Conservation (phyloP, 2,888 invertebrate genomes). For the Phengaris arion region DNA sequence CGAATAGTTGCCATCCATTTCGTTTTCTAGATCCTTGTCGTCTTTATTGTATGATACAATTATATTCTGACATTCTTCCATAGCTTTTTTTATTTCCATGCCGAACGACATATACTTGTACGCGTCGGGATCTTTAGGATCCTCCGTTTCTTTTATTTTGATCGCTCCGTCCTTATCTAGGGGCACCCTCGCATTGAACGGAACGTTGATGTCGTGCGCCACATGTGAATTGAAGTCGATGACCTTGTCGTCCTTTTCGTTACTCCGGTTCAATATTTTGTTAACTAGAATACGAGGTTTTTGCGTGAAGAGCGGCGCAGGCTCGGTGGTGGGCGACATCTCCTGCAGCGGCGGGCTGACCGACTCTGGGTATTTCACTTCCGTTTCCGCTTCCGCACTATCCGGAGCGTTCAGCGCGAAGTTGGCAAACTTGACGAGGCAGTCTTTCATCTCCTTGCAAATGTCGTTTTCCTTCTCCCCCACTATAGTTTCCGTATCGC, state of each 20-base stretch:
- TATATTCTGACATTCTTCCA: constrained; percentile 73
- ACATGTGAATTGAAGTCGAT: constrained; percentile 50
- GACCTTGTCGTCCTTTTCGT: constrained; percentile 44
- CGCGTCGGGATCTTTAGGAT: constrained; percentile 56
- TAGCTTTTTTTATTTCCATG: constrained; percentile 69
- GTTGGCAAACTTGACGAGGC: constrained; percentile 64
- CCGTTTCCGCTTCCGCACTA: constrained; percentile 39
- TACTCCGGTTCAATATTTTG: constrained; percentile 52
- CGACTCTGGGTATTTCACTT: constrained; percentile 59
- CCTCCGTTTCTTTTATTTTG: constrained; percentile 24
- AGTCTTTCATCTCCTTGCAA: constrained; percentile 66
- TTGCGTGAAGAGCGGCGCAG: constrained; percentile 56
- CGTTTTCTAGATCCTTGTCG: constrained; percentile 47
- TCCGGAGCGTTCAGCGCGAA: constrained; percentile 56
- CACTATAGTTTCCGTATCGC: constrained; percentile 61
- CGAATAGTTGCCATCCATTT: constrained; percentile 51
- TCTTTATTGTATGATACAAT: constrained; percentile 66
- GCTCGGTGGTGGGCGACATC: constrained; percentile 65
- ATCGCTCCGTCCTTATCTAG: constrained; percentile 33
- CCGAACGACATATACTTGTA: constrained; percentile 69
- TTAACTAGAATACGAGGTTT: constrained; percentile 63
- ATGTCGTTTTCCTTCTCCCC: constrained; percentile 57
- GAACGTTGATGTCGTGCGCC: constrained; percentile 52
- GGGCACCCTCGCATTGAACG: constrained; percentile 55
- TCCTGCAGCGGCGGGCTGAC: constrained; percentile 71